A percentile compares a stretch with the other conserved stretches of the same genome.
phyloP scores from a whole-genome alignment of 1,140 invertebrate species.

The Bombyx mori region DNA sequence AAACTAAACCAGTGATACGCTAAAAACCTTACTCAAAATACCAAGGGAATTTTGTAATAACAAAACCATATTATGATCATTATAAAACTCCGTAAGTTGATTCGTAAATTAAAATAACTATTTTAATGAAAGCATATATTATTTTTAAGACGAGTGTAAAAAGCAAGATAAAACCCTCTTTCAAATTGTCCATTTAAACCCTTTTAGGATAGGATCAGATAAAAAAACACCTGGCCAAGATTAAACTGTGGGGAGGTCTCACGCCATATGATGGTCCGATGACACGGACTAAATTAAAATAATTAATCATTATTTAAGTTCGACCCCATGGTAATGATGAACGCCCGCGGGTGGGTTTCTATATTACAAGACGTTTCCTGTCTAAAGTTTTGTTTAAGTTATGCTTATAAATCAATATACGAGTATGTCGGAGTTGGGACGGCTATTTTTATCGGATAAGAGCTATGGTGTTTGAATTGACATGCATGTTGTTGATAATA shows the following conservation, averaged over 20 bases:
- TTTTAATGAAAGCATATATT: too few species aligned
- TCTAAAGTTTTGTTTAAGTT: conserved; percentile 24
- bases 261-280: conserved; percentile 40
- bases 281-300: conserved; percentile 54
- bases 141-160: background rate
- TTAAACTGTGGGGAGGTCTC: conserved; percentile 41
- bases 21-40: too few species aligned
- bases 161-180: conserved; percentile 1
- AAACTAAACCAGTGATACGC: too few species aligned
- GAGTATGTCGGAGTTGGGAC: background rate
- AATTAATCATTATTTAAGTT: conserved; percentile 61
- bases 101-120: too few species aligned
- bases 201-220: conserved; percentile 52
- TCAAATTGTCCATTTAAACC: conserved; percentile 20
- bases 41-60: too few species aligned
- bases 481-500: too few species aligned
- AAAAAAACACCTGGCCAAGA: conserved; percentile 52
- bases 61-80: too few species aligned
- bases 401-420: conserved; percentile 47
- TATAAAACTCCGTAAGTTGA: too few species aligned
- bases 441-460: too few species aligned
- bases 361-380: conserved; percentile 43
- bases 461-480: too few species aligned
- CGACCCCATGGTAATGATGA: conserved; percentile 44
- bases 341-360: conserved; percentile 35